phyloP scores from a whole-genome alignment of 1,140 invertebrate genomes.

The Sinella curviseta region DNA sequence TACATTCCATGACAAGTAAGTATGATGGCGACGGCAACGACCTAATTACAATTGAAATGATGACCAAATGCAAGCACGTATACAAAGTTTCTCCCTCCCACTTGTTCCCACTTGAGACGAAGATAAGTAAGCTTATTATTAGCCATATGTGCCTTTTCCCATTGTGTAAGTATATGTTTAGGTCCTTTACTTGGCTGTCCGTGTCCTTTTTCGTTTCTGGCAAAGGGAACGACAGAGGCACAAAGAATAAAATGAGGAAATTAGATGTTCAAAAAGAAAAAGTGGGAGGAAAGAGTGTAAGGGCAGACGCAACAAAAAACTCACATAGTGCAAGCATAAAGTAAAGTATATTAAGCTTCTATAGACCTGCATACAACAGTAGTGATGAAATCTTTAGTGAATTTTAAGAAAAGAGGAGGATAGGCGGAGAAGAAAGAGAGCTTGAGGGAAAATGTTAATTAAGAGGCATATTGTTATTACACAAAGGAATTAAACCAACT shows the following conservation, averaged over 20 bases:
- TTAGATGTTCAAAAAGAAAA: not conserved
- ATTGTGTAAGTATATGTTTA: too few species aligned
- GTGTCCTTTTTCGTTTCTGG: too few species aligned
- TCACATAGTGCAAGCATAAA: too few species aligned
- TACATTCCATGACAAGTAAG: not conserved
- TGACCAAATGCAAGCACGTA: too few species aligned
- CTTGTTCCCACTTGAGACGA: not conserved
- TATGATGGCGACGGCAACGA: not conserved
- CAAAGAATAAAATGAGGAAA: too few species aligned
- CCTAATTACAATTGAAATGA: not conserved
- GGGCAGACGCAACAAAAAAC: too few species aligned
- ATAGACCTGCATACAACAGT: not conserved
- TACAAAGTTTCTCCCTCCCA: not conserved
- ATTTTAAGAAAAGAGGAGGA: too few species aligned
- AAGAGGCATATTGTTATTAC: slow-evolving; percentile 8
- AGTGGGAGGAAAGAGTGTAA: not conserved
- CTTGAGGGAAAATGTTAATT: slow-evolving; percentile 14
- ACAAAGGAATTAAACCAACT: slow-evolving; percentile 13
- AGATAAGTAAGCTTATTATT: too few species aligned
- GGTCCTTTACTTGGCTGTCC: too few species aligned
- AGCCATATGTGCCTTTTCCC: too few species aligned
- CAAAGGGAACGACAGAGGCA: too few species aligned
- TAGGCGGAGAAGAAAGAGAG: too few species aligned
- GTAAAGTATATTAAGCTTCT: not conserved
- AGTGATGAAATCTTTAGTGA: not conserved